Evolutionary conservation across 2,888 invertebrate species (phyloP).

Genomic region (Tolmerus cingulatus): DNA sequence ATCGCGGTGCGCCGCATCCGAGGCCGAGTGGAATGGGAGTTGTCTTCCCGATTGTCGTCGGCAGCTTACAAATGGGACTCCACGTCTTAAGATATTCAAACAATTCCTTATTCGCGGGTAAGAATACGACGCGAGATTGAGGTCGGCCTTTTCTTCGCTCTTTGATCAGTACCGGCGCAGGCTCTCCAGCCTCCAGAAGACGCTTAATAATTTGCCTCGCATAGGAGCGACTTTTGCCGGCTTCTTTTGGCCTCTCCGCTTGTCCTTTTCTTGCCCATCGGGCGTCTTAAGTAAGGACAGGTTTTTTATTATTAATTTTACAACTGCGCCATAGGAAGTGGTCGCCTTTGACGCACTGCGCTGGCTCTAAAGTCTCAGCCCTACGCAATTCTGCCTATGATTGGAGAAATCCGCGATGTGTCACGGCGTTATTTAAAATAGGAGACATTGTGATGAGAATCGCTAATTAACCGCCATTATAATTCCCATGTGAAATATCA

Average conservation of each 20-base stretch:
- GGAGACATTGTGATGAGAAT: conserved; percentile 21
- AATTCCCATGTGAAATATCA: conserved; percentile 17
- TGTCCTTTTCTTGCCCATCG: conserved; percentile 11
- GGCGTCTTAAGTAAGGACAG: conserved; percentile 7
- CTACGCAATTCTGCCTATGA: neutral
- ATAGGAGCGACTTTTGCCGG: neutral
- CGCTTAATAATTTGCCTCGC: conserved; percentile 33
- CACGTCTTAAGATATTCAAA: conserved; percentile 52
- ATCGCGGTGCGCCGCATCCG: neutral
- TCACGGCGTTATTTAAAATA: conserved; percentile 24
- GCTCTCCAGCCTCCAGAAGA: conserved; percentile 8
- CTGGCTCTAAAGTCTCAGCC: neutral
- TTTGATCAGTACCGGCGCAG: conserved; percentile 37
- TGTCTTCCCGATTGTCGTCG: conserved; percentile 40
- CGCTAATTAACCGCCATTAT: conserved; percentile 15
- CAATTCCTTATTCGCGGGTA: conserved; percentile 51
- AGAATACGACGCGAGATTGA: conserved; percentile 37
- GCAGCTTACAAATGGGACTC: conserved; percentile 42
- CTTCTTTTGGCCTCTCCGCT: neutral
- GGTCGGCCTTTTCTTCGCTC: conserved; percentile 34
- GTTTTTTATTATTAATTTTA: neutral
- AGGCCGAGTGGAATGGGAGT: conserved; percentile 28
- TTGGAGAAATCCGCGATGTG: neutral
- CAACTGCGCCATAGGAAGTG: conserved; percentile 12
- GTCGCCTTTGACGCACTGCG: neutral